Base-by-base conservation (phyloP, 2,797 vertebrate genomes). In the Aplochiton taeniatus region DNA sequence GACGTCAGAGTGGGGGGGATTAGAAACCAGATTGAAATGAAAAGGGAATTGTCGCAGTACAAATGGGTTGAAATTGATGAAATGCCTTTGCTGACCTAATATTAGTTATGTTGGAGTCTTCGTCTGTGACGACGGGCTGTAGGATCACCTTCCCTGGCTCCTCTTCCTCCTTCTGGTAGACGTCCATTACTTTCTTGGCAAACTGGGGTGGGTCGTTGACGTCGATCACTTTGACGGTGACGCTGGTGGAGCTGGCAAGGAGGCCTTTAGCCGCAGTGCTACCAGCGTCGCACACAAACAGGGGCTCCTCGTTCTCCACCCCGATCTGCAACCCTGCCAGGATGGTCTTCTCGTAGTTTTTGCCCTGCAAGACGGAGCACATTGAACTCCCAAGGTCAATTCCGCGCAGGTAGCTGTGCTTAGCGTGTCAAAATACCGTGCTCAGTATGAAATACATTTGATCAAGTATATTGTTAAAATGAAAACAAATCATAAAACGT, bases 191-290 rank as follows among this genome's bases (percentile, higher is more conserved):
- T 11, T 0, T 13, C 9, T 63, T 83, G 0, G 59, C 18, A 72
- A 95, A 96, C 53, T 58, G 1, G 0, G 93, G 95, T 0, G 91
- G 78, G 17, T 89, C 89, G 0, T 93, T 94, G 53, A 41, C 1
- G 0, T 94, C 85, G 0, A 74, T 63, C 57, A 94, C 86, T 16
- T 60, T 81, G 0, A 94, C 46, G 0, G 17, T 69, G 66, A 94
- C 61, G 0, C n/a, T 85, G 59, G 68, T 58, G 6, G 58, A 70
- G 0, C 74, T 66, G 1, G 14, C 0, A 1, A 4, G 0, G 0
- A 18, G 47, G 16, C 1, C 0, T 0, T 0, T 0, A 8, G 1
- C 8, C 1, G 1, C 0, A 10, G 0, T 4, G 0, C 46, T 61
- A 0, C 4, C 58, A 19, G 70, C 1, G 4, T 78, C 31, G 12